Base-by-base conservation (phyloP, 2,113 vertebrate genomes). In the Centropus unirufus region DNA sequence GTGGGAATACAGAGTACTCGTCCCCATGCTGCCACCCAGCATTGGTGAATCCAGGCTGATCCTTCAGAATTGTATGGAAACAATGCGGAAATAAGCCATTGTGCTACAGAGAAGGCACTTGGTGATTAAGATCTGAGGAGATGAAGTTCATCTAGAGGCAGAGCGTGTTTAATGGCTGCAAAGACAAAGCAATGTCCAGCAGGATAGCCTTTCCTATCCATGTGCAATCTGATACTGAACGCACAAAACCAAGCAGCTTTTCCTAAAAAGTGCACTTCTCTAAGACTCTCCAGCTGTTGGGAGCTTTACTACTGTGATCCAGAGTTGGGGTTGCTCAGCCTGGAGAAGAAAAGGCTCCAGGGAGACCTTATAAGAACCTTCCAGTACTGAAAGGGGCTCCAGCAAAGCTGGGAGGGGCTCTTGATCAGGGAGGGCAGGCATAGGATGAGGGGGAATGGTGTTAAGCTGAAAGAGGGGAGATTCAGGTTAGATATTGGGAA, bases 31-130 rank as follows among this genome's bases (percentile, higher is more conserved):
- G 16, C 24, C 32, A 19, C 40, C 3, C 8, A 47, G n/a, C 27
- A 2, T 52, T 61, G 36, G 34, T 1, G 7, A 75, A 77, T 69
- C 62, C 29, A 68, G 8, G 36, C 6, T 75, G 32, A 8, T 66
- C 55, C 51, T 76, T 75, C 52, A 52, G 32, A 75, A 51, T 6
- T 42, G 14, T 22, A 9, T 23, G 39, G 64, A 19, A 70, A 10
- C 0, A 0, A 32, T 27, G 8, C 32, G 55, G 47, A 52, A 78
- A 44, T 32, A 63, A 57, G 18, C 24, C 32, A 9, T 27, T 2
- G 1, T 23, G 12, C 29, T 47, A 58, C n/a, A 34, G 51, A 69
- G 16, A 39, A 83, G 21, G 30, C 22, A 39, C 36, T 14, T 13
- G 8, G 1, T 16, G 22, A 8, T 42, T 30, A n/a, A 20, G 9